Base-by-base conservation (phyloP, 2,113 vertebrate species). In the Laticauda laticaudata region DNA sequence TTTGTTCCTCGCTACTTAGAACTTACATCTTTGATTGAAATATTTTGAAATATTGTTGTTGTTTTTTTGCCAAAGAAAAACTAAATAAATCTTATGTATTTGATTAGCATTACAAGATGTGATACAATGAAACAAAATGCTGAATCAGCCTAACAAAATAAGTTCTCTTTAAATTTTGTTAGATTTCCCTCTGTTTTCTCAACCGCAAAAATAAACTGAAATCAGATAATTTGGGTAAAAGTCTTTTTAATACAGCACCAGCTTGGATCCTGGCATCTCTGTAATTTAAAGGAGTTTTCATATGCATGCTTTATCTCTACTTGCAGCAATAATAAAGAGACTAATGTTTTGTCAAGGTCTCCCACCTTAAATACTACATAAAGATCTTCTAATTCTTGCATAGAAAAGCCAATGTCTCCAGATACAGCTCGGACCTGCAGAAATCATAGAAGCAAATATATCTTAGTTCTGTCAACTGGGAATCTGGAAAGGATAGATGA, bases 341-440 rank as follows among this genome's bases (percentile, higher is more conserved):
- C 29, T 24, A 61, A 8, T 15, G 4, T 20, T 61, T 91, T 55
- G 2, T 29, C 43, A 64, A 54, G 29, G 21, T 23, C 91, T 95
- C 95, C 96, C 94, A 99, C 99, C 99, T 99, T 99, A 96, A 99
- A 99, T 93, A 99, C 98, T 94, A 99, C 97, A 95, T 99, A 99
- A 1, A 99, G 98, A 51, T 99, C 99, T 96, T 99, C 99, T 91
- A 99, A 96, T 93, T 99, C 99, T 95, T 99, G 99, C 12, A 99
- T 98, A 64, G 97, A 98, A 96, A 99, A 99, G 15, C 98, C 98
- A 0, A 99, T 98, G 93, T 99, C 99, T 0, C 98, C 97, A 97
- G 99, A 99, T 95, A 99, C 98, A 86, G 99, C 98, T 95, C 99
- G 98, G 26, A 99, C 99, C 99, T 99, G 96, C 2, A 90, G 85